These are phyloP conservation scores for Lycaena phlaeas DNA, from an alignment of 2,888 invertebrate species.

Conservation along the genomic window DNA sequence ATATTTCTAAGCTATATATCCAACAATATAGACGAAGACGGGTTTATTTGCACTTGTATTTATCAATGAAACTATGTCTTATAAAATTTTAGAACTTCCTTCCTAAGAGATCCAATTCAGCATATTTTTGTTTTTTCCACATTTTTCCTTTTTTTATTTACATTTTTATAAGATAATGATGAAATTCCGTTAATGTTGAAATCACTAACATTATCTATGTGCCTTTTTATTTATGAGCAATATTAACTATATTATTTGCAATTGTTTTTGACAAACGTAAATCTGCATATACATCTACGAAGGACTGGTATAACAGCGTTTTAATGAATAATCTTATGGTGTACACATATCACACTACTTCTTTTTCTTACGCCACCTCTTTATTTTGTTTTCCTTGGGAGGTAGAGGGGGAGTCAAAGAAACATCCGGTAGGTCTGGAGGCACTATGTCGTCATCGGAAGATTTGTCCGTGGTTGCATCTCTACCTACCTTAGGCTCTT, in stretches of 20 bases:
- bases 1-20: too few species aligned
- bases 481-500: conserved; percentile 38
- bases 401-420: conserved; percentile 44
- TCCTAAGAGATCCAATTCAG: conserved; percentile 8
- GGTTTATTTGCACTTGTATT: too few species aligned
- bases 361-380: conserved; percentile 75
- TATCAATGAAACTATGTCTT: too few species aligned
- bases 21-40: too few species aligned
- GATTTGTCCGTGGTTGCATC: conserved; percentile 63
- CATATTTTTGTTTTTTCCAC: conserved; percentile 13
- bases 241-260: conserved; percentile 1
- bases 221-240: conserved; percentile 2
- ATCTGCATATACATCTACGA: too few species aligned
- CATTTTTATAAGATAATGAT: conserved; percentile 3
- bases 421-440: conserved; percentile 37
- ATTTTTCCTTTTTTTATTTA: conserved; percentile 12
- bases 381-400: conserved; percentile 62
- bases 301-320: too few species aligned
- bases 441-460: conserved; percentile 71
- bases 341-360: conserved; percentile 53
- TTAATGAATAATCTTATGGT: too few species aligned
- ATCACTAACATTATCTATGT: conserved; percentile 3
- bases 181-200: conserved; percentile 1
- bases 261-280: too few species aligned
- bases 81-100: too few species aligned